These are phyloP conservation scores for Eustalomyia histrio DNA, from an alignment of 2,888 invertebrate species.

Conservation along the genomic window DNA sequence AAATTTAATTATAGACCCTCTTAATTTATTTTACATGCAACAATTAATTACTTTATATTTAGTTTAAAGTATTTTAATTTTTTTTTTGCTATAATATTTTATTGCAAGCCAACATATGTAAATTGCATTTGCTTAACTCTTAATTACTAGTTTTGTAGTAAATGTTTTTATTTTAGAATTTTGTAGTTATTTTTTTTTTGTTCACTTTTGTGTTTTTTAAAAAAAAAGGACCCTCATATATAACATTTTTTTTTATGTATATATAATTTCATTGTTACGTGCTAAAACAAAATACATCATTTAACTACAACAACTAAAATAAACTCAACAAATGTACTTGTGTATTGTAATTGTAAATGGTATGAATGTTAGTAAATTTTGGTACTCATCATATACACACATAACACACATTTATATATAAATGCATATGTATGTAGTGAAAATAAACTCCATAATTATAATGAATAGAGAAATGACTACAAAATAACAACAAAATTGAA, in stretches of 20 bases:
- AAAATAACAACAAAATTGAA: conserved; percentile 18
- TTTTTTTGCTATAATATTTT: neutral
- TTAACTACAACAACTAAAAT: conserved; percentile 54
- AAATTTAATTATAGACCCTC: conserved; percentile 60
- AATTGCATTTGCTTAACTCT: conserved; percentile 65
- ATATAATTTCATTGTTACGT: conserved; percentile 74
- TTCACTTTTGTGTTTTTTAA: neutral
- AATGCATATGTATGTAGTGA: conserved; percentile 56
- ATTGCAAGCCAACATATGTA: conserved; percentile 28
- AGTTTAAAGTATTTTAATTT: conserved; percentile 1
- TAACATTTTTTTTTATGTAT: conserved; percentile 24
- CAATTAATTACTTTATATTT: conserved; percentile 61
- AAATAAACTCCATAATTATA: conserved; percentile 71
- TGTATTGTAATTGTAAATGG: conserved; percentile 40
- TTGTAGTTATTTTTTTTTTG: conserved; percentile 36
- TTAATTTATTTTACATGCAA: conserved; percentile 64
- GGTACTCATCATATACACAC: conserved; percentile 65
- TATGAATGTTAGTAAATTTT: conserved; percentile 1
- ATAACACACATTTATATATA: no score
- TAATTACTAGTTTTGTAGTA: conserved; percentile 64
- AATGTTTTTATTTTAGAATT: conserved; percentile 54
- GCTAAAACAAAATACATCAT: conserved; percentile 73
- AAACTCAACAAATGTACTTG: conserved; percentile 29
- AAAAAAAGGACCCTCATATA: conserved; percentile 48
- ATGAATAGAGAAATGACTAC: conserved; percentile 65